Evolutionary conservation across 1,140 invertebrate species (phyloP).

Genomic region (Leptinotarsa texana): DNA sequence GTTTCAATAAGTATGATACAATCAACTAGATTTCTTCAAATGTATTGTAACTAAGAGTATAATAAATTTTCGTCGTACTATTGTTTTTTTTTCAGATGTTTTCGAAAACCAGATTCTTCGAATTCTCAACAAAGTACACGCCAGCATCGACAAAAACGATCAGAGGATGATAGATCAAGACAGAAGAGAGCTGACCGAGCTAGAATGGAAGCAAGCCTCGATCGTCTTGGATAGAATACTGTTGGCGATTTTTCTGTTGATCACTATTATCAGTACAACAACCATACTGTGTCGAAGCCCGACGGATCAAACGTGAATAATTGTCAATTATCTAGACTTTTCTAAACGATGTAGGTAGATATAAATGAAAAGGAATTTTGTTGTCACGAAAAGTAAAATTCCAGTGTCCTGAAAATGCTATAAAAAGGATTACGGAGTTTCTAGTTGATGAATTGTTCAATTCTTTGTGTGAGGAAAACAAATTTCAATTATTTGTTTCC

Average conservation of each 20-base stretch:
- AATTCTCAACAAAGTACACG: constrained; percentile 69
- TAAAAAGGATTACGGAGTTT: too few species aligned
- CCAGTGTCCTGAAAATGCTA: too few species aligned
- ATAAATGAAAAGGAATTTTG: neutral
- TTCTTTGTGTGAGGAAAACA: too few species aligned
- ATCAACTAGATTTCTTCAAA: too few species aligned
- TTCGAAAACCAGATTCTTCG: constrained; percentile 54
- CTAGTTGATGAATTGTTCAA: too few species aligned
- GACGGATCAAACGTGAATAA: constrained; percentile 26
- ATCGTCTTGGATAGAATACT: constrained; percentile 71
- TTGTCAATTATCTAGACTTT: neutral
- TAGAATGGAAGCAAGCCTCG: constrained; percentile 80
- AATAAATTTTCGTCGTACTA: too few species aligned
- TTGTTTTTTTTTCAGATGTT: constrained; percentile 43
- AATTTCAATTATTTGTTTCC: too few species aligned
- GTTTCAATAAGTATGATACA: too few species aligned
- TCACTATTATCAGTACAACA: constrained; percentile 66
- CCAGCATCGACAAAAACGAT: constrained; percentile 74
- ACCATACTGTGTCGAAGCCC: constrained; percentile 63
- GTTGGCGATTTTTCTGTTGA: constrained; percentile 69
- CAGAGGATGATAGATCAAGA: constrained; percentile 69
- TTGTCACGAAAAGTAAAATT: neutral
- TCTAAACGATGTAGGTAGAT: neutral
- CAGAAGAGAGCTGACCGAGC: constrained; percentile 65
- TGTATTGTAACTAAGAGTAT: too few species aligned